A percentile compares a stretch with the other conserved stretches of the same genome.
phyloP scores from a whole-genome alignment of 2,797 vertebrate genomes.

The Fratercula arctica region DNA sequence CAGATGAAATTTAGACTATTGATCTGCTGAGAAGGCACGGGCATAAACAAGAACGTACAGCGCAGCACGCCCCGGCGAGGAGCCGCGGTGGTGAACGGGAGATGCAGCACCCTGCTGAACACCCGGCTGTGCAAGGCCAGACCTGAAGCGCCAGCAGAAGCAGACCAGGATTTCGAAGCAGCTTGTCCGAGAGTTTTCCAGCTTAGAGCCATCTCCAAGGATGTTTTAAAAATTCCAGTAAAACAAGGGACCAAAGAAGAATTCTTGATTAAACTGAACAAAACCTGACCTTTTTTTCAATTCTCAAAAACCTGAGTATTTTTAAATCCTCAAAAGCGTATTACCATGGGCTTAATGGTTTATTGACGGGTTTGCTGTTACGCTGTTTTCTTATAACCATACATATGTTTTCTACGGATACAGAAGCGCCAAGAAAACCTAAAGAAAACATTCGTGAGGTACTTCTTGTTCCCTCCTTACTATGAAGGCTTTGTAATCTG shows the following conservation, averaged over 20 bases:
- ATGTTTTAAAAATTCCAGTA: background rate
- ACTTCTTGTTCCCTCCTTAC: background rate
- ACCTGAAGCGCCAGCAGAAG: background rate
- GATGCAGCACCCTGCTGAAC: background rate
- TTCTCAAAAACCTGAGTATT: background rate
- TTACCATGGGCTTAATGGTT: background rate
- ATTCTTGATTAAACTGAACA: background rate
- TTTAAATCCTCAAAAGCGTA: background rate
- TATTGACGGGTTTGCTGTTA: background rate
- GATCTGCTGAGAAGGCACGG: background rate
- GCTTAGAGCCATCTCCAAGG: background rate
- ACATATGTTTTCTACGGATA: background rate
- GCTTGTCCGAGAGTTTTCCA: background rate
- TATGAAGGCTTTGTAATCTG: background rate
- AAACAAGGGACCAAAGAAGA: background rate
- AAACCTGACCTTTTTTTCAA: background rate
- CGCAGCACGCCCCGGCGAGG: background rate
- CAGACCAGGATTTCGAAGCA: background rate
- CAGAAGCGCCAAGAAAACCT: background rate
- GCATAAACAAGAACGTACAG: accelerated
- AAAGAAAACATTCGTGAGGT: background rate
- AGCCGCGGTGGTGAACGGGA: accelerated
- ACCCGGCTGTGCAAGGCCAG: accelerated
- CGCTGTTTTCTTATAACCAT: accelerated
- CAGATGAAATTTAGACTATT: too few species aligned